Base-by-base conservation (phyloP, 2,797 vertebrate genomes). In the Sternarchorhynchus goeldii region DNA sequence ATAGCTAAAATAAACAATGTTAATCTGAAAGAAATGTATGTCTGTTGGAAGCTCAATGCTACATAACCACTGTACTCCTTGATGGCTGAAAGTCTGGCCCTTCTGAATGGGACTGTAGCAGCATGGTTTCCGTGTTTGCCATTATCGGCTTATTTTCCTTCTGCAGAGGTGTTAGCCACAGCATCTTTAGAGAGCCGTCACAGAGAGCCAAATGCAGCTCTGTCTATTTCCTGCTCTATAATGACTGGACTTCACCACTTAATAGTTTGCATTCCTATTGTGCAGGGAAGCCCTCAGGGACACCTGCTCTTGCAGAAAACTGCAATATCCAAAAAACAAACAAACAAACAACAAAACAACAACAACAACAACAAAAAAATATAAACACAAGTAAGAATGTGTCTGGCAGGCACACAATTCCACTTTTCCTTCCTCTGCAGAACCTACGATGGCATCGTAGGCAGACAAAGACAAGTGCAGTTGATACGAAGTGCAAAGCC, bases 361-460 rank as follows among this genome's bases (percentile, higher is more conserved):
- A 50, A 45, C 10, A 45, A n/a, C n/a, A 25, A 25, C 25, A 25
- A 1, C 25, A 12, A 12, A 50, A 14, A 50, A 50, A 39, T n/a
- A n/a, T n/a, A 55, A 55, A 39, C 64, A 79, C 56, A 62, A 68
- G n/a, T 2, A n/a, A 2, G 5, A 20, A 21, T 31, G 57, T 39
- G 32, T 62, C 63, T 55, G 32, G 50, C 57, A 53, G 8, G 3
- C 69, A 67, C 62, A 63, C 65, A 71, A 57, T 64, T 5, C 58
- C 31, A 31, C 76, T 25, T 60, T 21, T 59, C 59, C 25, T 45
- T 39, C 12, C 53, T 34, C 17, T 70, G n/a, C 17, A 34, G 57
- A 79, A 79, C 59, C 79, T 76, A 76, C 67, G 65, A 58, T 77
- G 65, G 70, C 53, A 20, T 34, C 45, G 12, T 50, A 50, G 45